Base-by-base conservation (phyloP, 2,113 vertebrate genomes). In the Chloropsis cyanopogon region DNA sequence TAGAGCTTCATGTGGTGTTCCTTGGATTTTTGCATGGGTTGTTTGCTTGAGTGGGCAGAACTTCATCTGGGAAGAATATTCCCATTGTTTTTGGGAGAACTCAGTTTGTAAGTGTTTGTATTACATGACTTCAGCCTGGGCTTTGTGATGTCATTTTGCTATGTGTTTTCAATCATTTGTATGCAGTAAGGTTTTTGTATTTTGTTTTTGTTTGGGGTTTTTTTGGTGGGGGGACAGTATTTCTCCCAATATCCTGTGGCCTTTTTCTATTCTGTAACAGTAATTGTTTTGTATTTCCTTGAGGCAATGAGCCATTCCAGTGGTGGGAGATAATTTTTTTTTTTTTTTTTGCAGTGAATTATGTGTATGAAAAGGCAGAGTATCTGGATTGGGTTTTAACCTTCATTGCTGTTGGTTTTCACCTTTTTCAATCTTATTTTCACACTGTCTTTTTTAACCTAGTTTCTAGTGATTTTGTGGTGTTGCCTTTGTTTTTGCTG, bases 261-360 rank as follows among this genome's bases (percentile, higher is more conserved):
- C 66, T 85, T 77, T 82, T 82, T 89, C 90, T 71, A 59, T 92
- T 92, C 83, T 54, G 9, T 53, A 72, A 29, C 54, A 87, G 64
- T 69, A 78, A 84, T 90, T 93, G 78, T 77, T 95, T 89, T 88
- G 78, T 60, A 39, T 91, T 92, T 96, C 79, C 70, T 86, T 61
- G 82, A 95, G 93, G 93, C 60, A 72, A 37, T 59, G 93, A 89
- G 57, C 90, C 53, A 50, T 81, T 90, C 70, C 35, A 63, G 15
- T 86, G 65, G 50, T 71, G 77, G 61, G 61, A 75, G 90, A 78
- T 91, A 61, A 83, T 82, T 2, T 68, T 37, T 77, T 76, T 37
- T 76, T 37, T 37, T 65, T 81, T 60, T 75, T 93, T n/a, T 4
- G 5, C 37, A 56, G 47, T 71, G 61, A 70, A 53, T 46, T 92